phyloP scores from a whole-genome alignment of 2,797 vertebrate species.

The Tenualosa ilisha region DNA sequence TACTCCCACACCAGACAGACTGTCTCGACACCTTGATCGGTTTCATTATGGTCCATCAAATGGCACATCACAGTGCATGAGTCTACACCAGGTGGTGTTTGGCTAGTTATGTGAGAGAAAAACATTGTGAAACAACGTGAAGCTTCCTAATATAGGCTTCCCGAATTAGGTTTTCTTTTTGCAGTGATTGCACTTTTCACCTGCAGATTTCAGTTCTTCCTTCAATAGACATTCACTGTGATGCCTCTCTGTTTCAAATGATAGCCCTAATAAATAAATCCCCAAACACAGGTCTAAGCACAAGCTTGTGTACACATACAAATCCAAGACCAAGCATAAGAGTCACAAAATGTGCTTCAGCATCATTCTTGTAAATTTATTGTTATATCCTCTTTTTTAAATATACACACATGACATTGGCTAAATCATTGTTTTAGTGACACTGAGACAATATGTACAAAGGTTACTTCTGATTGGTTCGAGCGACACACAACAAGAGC shows the following conservation, averaged over 20 bases:
- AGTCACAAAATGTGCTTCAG: constrained; percentile 29
- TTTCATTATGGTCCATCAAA: neutral
- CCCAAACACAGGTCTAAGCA: neutral
- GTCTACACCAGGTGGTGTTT: neutral
- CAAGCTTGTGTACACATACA: neutral
- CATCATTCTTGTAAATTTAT: constrained; percentile 74
- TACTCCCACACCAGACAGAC: neutral
- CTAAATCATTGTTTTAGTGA: constrained; percentile 66
- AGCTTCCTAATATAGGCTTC: neutral
- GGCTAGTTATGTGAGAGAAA: neutral
- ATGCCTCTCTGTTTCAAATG: neutral
- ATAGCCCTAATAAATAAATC: no score
- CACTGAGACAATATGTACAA: constrained; percentile 69
- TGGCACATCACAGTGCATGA: neutral
- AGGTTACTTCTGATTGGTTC: constrained; percentile 57
- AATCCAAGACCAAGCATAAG: neutral
- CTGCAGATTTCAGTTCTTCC: neutral
- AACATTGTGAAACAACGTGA: neutral
- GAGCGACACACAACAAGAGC: constrained; percentile 48
- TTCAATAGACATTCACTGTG: neutral
- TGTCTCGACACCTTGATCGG: neutral
- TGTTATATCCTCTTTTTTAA: constrained; percentile 72
- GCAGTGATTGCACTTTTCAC: neutral
- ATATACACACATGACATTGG: constrained; percentile 72
- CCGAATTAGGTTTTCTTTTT: neutral